Percentiles rank a stretch among this genome's conserved stretches.
Evolutionary conservation across 2,113 vertebrate species (phyloP).

Genomic region (Halichoeres trimaculatus): DNA sequence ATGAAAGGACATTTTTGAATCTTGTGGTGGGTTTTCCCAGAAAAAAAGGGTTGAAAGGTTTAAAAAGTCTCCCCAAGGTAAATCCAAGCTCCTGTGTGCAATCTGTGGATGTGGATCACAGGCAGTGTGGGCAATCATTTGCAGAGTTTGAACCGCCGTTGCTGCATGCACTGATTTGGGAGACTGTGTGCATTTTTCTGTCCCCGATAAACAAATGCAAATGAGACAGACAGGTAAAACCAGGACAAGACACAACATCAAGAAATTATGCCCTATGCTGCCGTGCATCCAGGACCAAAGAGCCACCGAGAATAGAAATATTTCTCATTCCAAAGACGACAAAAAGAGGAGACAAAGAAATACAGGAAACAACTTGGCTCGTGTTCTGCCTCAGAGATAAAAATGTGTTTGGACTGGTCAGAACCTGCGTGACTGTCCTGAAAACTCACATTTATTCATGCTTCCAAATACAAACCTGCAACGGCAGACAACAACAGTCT

Average conservation of each 20-base stretch:
- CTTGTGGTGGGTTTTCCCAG: slow-evolving; percentile 30
- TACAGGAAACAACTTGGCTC: not conserved
- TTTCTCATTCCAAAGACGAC: not conserved
- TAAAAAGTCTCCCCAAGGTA: slow-evolving; percentile 27
- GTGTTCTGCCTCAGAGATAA: not conserved
- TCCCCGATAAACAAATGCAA: slow-evolving; percentile 18
- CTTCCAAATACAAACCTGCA: slow-evolving; percentile 16
- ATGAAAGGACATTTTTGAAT: slow-evolving; percentile 34
- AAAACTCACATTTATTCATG: slow-evolving; percentile 11
- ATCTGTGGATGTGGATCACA: slow-evolving; percentile 14
- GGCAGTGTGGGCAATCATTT: slow-evolving; percentile 25
- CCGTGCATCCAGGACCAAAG: not conserved
- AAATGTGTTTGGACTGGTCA: not conserved
- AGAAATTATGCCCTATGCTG: not conserved
- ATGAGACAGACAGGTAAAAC: not conserved
- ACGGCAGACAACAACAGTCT: not conserved
- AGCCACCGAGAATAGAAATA: not conserved
- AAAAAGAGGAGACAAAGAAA: not conserved
- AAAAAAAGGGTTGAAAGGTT: slow-evolving; percentile 44
- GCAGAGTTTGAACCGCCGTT: slow-evolving; percentile 26
- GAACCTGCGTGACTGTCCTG: slow-evolving; percentile 1
- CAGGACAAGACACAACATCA: not conserved
- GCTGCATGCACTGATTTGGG: slow-evolving; percentile 12
- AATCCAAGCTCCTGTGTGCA: slow-evolving; percentile 25
- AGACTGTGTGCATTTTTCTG: not conserved